These are phyloP conservation scores for Drosophila formosana DNA, from an alignment of 2,888 invertebrate genomes.

Conservation along the genomic window DNA sequence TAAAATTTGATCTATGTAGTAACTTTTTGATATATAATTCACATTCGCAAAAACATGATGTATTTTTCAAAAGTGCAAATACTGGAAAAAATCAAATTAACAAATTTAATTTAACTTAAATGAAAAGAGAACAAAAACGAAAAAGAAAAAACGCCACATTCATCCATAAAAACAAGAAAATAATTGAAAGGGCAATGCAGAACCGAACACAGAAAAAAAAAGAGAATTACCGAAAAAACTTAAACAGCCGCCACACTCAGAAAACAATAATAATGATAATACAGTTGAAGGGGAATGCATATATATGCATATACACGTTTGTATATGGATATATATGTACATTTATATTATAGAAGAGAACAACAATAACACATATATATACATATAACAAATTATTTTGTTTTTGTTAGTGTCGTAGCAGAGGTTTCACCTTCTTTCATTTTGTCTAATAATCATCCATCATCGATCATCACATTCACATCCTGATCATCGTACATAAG, in stretches of 20 bases:
- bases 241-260: conserved; percentile 10
- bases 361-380: conserved; percentile 29
- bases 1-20: conserved; percentile 23
- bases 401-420: conserved; percentile 32
- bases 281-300: conserved; percentile 44
- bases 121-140: conserved; percentile 11
- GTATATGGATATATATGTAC: too few species aligned
- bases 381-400: conserved; percentile 46
- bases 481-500: conserved; percentile 7
- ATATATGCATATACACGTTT: conserved; percentile 29
- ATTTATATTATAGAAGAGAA: conserved; percentile 5
- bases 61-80: conserved; percentile 77
- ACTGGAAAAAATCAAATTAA: conserved; percentile 46
- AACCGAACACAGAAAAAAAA: conserved; percentile 15
- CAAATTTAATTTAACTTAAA: conserved; percentile 13
- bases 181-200: conserved; percentile 35
- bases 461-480: conserved; percentile 2
- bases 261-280: conserved; percentile 25
- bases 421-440: conserved; percentile 32
- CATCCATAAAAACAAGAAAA: conserved; percentile 62
- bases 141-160: conserved; percentile 73
- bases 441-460: conserved; percentile 11
- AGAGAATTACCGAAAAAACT: conserved; percentile 2
- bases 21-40: conserved; percentile 25
- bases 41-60: conserved; percentile 31